Percentiles rank a stretch among this genome's conserved stretches.
These are phyloP conservation scores for Iselma pallidipennis DNA, from an alignment of 2,888 invertebrate genomes.

Conservation along the genomic window DNA sequence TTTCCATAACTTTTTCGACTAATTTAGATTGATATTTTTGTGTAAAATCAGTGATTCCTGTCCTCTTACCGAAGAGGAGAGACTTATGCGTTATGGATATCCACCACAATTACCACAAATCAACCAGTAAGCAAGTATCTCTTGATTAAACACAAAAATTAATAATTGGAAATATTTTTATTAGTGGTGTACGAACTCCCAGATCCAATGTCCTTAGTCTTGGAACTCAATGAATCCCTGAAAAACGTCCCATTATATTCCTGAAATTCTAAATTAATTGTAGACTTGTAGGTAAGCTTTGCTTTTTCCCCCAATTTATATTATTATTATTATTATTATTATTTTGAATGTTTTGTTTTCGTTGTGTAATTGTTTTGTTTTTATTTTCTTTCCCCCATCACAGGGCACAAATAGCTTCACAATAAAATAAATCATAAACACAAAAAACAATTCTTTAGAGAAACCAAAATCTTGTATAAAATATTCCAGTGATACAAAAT, in stretches of 20 bases:
- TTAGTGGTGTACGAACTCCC: background rate
- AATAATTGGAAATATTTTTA: background rate
- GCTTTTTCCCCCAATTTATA: background rate
- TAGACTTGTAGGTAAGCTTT: background rate
- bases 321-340: conserved; percentile 2
- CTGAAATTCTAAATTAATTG: background rate
- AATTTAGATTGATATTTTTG: too few relatives aligned
- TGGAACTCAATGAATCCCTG: background rate
- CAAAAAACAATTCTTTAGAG: conserved; percentile 13
- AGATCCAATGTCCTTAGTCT: background rate
- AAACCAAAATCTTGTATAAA: conserved; percentile 33
- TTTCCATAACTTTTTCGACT: too few relatives aligned
- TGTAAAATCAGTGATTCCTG: background rate
- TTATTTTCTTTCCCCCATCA: conserved; percentile 36
- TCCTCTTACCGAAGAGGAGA: background rate
- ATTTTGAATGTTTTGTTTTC: conserved; percentile 15
- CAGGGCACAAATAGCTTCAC: conserved; percentile 53
- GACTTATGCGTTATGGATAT: background rate
- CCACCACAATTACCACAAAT: conserved; percentile 1
- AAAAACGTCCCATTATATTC: background rate
- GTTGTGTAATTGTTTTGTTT: conserved; percentile 26
- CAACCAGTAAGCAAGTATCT: background rate
- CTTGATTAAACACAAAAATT: background rate
- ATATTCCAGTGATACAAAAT: conserved; percentile 49
- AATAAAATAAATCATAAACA: conserved; percentile 38